A percentile compares a stretch with the other conserved stretches of the same genome.
Conservation (phyloP, 2,888 invertebrate genomes). For the Zaprionus lineosus region DNA sequence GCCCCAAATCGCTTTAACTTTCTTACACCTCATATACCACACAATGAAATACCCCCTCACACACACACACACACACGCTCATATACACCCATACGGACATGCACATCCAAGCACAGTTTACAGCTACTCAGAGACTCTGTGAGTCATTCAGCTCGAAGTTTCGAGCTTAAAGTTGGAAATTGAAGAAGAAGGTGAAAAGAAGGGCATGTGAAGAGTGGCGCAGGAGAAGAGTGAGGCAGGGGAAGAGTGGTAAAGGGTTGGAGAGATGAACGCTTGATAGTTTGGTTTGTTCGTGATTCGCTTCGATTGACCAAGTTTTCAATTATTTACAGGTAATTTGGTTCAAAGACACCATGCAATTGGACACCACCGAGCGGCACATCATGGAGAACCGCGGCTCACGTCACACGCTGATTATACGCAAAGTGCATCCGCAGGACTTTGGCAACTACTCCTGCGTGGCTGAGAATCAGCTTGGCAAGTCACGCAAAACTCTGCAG, state of each 20-base stretch:
- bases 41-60: conserved; percentile 5
- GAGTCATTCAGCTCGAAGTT: conserved; percentile 36
- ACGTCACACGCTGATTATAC: conserved; percentile 87
- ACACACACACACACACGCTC: conserved; percentile 5
- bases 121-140: conserved; percentile 36
- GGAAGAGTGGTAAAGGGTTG: too few relatives aligned
- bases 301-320: conserved; percentile 69
- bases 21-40: conserved; percentile 23
- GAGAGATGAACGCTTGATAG: too few relatives aligned
- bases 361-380: conserved; percentile 87
- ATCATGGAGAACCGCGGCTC: conserved; percentile 87
- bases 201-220: not conserved
- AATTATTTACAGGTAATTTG: conserved; percentile 85
- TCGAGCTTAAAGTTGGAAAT: conserved; percentile 18
- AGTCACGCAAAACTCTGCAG: conserved; percentile 86
- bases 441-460: conserved; percentile 89
- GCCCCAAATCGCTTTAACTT: conserved; percentile 44
- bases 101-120: conserved; percentile 20
- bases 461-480: conserved; percentile 87
- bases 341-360: conserved; percentile 87
- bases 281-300: conserved; percentile 32
- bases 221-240: too few relatives aligned
- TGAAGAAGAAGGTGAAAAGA: too few relatives aligned
- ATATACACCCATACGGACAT: not conserved
- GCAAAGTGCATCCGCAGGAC: conserved; percentile 87